Percentiles rank a stretch among this genome's conserved stretches.
Evolutionary conservation across 2,888 invertebrate species (phyloP).

Genomic region (Stegana nigrithorax): DNA sequence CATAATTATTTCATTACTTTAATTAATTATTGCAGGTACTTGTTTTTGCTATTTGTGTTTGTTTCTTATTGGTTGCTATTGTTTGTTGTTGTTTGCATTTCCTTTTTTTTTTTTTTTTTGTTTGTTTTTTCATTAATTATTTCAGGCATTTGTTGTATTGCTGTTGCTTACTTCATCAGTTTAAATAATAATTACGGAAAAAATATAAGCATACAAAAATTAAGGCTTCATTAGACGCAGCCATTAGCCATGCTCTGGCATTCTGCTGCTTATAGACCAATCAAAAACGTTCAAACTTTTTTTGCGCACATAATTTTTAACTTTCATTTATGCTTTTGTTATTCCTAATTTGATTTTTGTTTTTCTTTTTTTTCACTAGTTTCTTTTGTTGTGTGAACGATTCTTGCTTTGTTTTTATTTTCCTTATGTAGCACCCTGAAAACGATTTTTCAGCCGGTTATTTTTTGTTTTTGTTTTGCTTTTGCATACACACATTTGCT

Average conservation of each 20-base stretch:
- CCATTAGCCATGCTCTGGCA: slow-evolving; percentile 40
- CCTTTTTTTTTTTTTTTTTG: slow-evolving; percentile 8
- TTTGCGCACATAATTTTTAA: too few species aligned
- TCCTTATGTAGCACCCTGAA: slow-evolving; percentile 67
- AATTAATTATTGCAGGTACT: slow-evolving; percentile 67
- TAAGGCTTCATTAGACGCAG: slow-evolving; percentile 22
- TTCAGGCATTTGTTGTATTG: slow-evolving; percentile 45
- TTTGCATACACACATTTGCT: slow-evolving; percentile 14
- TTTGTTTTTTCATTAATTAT: slow-evolving; percentile 21
- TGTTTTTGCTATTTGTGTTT: slow-evolving; percentile 65
- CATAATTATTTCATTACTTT: slow-evolving; percentile 46
- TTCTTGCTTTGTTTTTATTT: slow-evolving; percentile 2
- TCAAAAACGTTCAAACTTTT: slow-evolving; percentile 68
- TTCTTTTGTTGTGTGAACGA: slow-evolving; percentile 19
- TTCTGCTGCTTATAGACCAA: slow-evolving; percentile 45
- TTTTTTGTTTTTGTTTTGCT: slow-evolving; percentile 11
- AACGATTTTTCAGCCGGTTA: slow-evolving; percentile 68
- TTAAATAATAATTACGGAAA: slow-evolving; percentile 19
- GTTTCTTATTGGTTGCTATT: slow-evolving; percentile 22
- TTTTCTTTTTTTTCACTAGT: slow-evolving; percentile 19
- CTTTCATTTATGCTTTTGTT: slow-evolving; percentile 30
- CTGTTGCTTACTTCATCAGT: slow-evolving; percentile 25
- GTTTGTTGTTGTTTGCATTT: slow-evolving; percentile 50
- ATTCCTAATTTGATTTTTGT: slow-evolving; percentile 32
- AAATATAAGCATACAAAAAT: slow-evolving; percentile 29